These are phyloP conservation scores for Sialia sialis DNA, from an alignment of 2,113 vertebrate genomes.

Conservation along the genomic window DNA sequence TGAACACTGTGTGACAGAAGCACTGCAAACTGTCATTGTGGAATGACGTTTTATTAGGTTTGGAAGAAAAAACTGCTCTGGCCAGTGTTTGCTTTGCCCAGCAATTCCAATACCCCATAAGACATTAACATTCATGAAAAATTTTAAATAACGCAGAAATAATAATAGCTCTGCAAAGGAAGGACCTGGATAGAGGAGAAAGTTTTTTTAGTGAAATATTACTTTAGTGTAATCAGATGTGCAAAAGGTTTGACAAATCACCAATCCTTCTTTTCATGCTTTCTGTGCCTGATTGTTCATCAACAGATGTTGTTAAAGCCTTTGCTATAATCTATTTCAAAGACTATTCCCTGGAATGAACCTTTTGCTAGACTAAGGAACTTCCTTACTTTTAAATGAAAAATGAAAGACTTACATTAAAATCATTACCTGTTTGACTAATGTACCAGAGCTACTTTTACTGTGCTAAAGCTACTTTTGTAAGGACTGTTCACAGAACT, in stretches of 20 bases:
- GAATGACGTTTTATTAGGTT: neutral
- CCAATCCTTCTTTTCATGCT: neutral
- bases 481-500: neutral
- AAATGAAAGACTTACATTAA: neutral
- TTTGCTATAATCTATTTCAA: neutral
- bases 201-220: neutral
- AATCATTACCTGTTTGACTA: neutral
- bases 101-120: neutral
- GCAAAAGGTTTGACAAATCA: neutral
- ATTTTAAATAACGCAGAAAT: neutral
- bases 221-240: neutral
- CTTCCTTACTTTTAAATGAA: neutral
- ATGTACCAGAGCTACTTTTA: neutral
- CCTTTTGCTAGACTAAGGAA: neutral
- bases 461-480: neutral
- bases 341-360: neutral
- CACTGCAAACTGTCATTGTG: neutral
- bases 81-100: neutral
- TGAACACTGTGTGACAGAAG: constrained; percentile 48
- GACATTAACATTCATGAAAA: neutral
- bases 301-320: neutral
- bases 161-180: neutral
- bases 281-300: neutral
- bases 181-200: neutral
- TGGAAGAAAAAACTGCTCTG: neutral